Evolutionary conservation across 2,113 vertebrate genomes (phyloP), one percentile per base, ranked within the genome.

Genomic region (Telmatochromis brachygnathus): DNA sequence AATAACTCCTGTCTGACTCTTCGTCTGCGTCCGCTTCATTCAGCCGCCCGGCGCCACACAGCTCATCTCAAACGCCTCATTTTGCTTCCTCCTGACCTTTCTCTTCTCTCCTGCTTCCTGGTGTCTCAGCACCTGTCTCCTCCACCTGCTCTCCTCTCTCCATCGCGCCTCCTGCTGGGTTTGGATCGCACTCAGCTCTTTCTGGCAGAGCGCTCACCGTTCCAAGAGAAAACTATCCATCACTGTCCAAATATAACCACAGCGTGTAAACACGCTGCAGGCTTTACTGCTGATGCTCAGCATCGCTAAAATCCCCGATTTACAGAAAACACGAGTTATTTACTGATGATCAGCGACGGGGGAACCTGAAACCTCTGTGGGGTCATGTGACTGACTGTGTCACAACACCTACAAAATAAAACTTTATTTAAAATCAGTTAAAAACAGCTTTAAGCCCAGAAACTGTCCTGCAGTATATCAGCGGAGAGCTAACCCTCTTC

Each of bases 101-200:
- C 2, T 19, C 23, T 49, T 56, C 35, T 26, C 6, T 30, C 37
- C 87, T 62, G 84, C 83, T 87, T 91, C 79, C 84, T 93, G 92
- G 82, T 8, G 65, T 3, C 88, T 92, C 92, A 84, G 92, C 93
- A 90, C 84, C 87, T 89, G 85, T 84, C 85, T 58, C 85, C 51
- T 42, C 75, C 86, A 65, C 81, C 89, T 87, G 45, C 23, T 77
- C 47, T 51, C 81, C n/a, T 54, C 62, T 53, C 81, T 79, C 33
- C 56, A 2, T 37, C 30, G 26, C 23, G 9, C 12, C n/a, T 19
- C 83, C 47, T 9, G 37, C 30, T 51, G 80, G 3, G 65, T 53
- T 84, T 9, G 65, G 17, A 37, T 85, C n/a, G 1, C 4, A 11
- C 62, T 86, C 73, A 6, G 23, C 21, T 56, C 42, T 39, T 82